These are phyloP conservation scores for Myotis myotis DNA, from an alignment of 2,797 vertebrate genomes.

Conservation along the genomic window DNA sequence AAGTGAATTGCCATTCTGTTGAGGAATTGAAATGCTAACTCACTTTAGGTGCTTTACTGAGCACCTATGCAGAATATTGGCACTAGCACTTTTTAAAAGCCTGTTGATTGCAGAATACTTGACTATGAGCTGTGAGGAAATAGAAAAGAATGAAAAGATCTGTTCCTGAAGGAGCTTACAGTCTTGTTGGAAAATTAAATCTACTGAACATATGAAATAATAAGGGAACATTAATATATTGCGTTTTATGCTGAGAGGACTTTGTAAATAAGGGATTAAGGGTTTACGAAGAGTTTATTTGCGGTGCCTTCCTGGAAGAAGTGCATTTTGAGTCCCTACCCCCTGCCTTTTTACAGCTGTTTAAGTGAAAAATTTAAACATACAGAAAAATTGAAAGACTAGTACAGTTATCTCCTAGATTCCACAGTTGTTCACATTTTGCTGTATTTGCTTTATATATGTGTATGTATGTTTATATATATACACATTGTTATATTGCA, in stretches of 20 bases:
- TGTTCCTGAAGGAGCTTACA: not conserved
- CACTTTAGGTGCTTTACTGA: conserved; percentile 16
- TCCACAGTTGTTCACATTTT: conserved; percentile 33
- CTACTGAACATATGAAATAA: conserved; percentile 13
- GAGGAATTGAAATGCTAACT: conserved; percentile 26
- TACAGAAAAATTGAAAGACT: conserved; percentile 43
- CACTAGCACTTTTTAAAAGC: conserved; percentile 18
- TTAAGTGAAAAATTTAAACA: conserved; percentile 26
- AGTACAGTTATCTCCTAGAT: not conserved
- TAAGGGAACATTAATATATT: not conserved
- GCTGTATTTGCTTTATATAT: not conserved
- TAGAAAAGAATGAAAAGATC: not conserved
- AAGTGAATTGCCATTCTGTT: not conserved
- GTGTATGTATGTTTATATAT: not conserved
- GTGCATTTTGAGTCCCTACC: not conserved
- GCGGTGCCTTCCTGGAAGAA: conserved; percentile 15
- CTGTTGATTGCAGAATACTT: conserved; percentile 11
- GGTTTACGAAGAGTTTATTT: not conserved
- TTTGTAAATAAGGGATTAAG: not conserved
- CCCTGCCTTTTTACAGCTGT: not conserved
- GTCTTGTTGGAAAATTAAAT: conserved; percentile 3
- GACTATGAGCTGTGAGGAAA: conserved; percentile 17
- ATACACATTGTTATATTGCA: conserved; percentile 3
- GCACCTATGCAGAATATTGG: not conserved
- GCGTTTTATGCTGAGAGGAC: not conserved